Percentiles rank a stretch among this genome's conserved stretches.
These are phyloP conservation scores for Periophthalmus magnuspinnatus DNA, from an alignment of 2,797 vertebrate species.

Conservation along the genomic window DNA sequence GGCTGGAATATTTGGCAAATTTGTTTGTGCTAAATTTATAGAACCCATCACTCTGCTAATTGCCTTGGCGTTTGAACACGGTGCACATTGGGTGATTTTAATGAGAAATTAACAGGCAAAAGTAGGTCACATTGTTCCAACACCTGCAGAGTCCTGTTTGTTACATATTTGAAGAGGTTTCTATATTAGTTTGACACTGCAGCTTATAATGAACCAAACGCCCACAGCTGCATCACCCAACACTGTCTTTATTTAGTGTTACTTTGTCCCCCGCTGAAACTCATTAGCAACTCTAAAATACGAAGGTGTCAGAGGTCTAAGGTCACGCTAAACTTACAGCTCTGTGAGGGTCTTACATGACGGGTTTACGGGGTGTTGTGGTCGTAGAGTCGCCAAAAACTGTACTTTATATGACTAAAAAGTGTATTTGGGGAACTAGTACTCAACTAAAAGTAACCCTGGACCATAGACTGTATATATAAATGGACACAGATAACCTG, in stretches of 20 bases:
- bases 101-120: constrained; percentile 1
- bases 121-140: constrained; percentile 13
- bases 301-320: not conserved
- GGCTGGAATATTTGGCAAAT: not conserved
- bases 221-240: not conserved
- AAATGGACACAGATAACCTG: too few species aligned
- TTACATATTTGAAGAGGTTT: not conserved
- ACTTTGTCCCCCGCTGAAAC: constrained; percentile 1
- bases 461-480: too few species aligned
- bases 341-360: not conserved
- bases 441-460: too few species aligned
- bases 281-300: not conserved
- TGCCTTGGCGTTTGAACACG: constrained; percentile 5
- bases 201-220: not conserved
- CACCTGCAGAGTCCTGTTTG: constrained; percentile 6
- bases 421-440: too few species aligned
- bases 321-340: not conserved
- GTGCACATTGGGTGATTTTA: not conserved
- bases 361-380: not conserved
- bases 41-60: not conserved
- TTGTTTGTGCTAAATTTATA: not conserved
- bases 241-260: not conserved
- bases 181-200: constrained; percentile 2
- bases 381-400: not conserved
- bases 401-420: too few species aligned